Base-by-base conservation (phyloP, 2,113 vertebrate genomes). In the Emberiza fucata region DNA sequence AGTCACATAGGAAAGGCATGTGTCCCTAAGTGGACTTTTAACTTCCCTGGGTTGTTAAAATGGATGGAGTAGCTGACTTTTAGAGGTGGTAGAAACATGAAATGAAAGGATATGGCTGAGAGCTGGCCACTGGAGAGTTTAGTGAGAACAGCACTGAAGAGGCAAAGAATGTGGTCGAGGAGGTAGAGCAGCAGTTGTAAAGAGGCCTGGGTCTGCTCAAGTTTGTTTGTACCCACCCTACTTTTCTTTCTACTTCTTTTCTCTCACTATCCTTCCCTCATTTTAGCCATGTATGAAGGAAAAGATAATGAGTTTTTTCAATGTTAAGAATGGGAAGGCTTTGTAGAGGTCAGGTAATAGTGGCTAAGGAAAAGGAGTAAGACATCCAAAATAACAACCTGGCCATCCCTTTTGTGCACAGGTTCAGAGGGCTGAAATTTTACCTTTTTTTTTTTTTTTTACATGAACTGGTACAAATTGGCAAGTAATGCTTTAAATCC, bases 361-460 rank as follows among this genome's bases (percentile, higher is more conserved):
- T 7, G 9, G 42, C 33, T 25, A 73, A 51, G 44, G 54, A 40
- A 54, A 70, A 51, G 28, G 31, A 44, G 8, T 66, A 63, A 81
- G 20, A 16, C 24, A 29, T 23, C 48, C 31, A 82, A 68, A 60
- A 60, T 33, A 42, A 25, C 40, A 80, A 23, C 16, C 33, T 68
- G 24, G 50, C 37, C 11, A 59, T 53, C 33, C 13, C 24, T 81
- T 48, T 56, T 73, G 35, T 78, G 61, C 29, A 14, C 24, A 24
- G 19, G 9, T 84, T 88, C 48, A 78, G 40, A 91, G n/a, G 31
- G 14, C 35, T 92, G 59, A 61, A 14, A 50, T 81, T 88, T 81
- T 79, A 33, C 37, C 20, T 82, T 91, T 92, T 94, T 94, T n/a
- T n/a, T 82, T 91, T 92, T 94, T 68, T 27, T 69, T 85, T 79